Evolutionary conservation across 2,797 vertebrate species (phyloP), one percentile per base, ranked within the genome.

Genomic region (Melanotaenia maccullochi): DNA sequence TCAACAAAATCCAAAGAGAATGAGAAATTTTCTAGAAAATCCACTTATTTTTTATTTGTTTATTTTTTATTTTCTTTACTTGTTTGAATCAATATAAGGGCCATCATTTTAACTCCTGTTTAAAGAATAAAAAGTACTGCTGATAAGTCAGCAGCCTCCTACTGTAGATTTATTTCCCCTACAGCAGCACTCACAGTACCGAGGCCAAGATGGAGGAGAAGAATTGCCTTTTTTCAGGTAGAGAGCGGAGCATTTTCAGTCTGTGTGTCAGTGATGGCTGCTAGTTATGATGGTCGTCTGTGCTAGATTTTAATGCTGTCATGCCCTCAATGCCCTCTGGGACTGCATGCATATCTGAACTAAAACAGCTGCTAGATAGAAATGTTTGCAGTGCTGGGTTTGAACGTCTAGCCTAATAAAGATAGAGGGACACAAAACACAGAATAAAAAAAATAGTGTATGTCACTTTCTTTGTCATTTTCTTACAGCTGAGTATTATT

Each of bases 91-190:
- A 65, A 72, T 52, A 35, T 63, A 64, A 79, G 49, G 65, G 22
- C 65, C 68, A 68, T 79, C 60, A 80, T 82, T 81, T 71, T 71
- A 79, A 33, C 56, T 75, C 24, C 65, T 56, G 56, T 74, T 73
- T 65, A 82, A 82, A 87, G 67, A 88, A 83, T 64, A 65, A 55
- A 54, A 76, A 65, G 55, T 68, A 76, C 56, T 47, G 78, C 81
- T 88, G 82, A 86, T 87, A 85, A 83, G 81, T 88, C 87, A 80
- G 86, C 82, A 72, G 75, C 68, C 65, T 69, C 51, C 12, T 12
- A 51, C 62, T 54, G 42, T 32, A 73, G 85, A 90, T 90, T 88
- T 86, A 88, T 88, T 87, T 82, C 82, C 60, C 60, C 24, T 69
- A 82, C 80, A 82, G 65, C 78, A 84, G 79, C 72, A 71, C 59